Conservation (phyloP, 2,888 invertebrate species). For the Sarcophaga rosellei region DNA sequence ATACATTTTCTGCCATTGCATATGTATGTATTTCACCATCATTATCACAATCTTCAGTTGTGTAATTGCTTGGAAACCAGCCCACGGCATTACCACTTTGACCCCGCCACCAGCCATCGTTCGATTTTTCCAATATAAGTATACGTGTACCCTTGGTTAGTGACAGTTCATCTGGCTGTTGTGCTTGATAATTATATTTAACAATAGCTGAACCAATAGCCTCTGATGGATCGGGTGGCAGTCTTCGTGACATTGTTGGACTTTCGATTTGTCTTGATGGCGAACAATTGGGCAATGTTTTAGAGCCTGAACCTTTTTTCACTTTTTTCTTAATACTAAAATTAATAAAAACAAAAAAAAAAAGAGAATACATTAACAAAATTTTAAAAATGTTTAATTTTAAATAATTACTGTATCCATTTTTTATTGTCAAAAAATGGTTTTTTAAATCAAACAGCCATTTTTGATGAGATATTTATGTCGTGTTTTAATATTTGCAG, state of each 20-base stretch:
- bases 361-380: constrained; percentile 21
- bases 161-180: constrained; percentile 97
- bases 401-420: neutral
- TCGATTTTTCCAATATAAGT: constrained; percentile 97
- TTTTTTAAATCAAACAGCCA: no score
- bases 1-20: constrained; percentile 96
- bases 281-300: constrained; percentile 92
- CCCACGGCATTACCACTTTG: constrained; percentile 86
- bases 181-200: constrained; percentile 97
- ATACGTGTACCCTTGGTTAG: constrained; percentile 97
- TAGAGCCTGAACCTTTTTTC: constrained; percentile 91
- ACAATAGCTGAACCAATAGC: constrained; percentile 95
- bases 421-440: no score
- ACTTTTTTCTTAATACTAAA: constrained; percentile 92
- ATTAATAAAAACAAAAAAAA: constrained; percentile 31
- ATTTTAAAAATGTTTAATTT: neutral
- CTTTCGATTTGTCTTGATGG: constrained; percentile 91
- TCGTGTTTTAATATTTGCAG: no score
- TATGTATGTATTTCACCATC: constrained; percentile 95
- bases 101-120: constrained; percentile 99
- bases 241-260: constrained; percentile 87
- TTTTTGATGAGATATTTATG: no score
- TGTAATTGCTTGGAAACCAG: constrained; percentile 99
- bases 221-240: constrained; percentile 92
- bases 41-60: constrained; percentile 93